Evolutionary conservation across 1,140 invertebrate species (phyloP), one percentile per base, ranked within the genome.

Genomic region (Chlorops oryzae): DNA sequence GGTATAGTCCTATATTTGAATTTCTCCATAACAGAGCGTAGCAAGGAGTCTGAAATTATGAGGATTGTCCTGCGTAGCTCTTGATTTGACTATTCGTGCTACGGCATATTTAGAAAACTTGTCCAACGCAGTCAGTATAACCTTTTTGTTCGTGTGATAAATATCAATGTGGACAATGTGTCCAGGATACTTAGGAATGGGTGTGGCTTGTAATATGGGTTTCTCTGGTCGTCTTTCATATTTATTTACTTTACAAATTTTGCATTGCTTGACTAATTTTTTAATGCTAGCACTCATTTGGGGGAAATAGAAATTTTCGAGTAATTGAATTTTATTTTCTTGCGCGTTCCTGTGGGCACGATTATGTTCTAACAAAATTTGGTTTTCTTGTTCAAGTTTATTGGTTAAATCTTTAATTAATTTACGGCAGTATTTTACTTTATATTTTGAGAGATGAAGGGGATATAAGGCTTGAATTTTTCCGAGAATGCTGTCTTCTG

Each of bases 161-260:
- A 54, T 54, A 28, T 54, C 52, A 2, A 54, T 50, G 22, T 55
- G 49, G 12, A 52, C 22, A 25, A 40, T 51, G 9, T 55, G 43
- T 15, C 49, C 49, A 7, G 49, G 37, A 22, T 35, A 51, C 17
- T 37, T 41, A 2, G 50, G 46, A 32, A 49, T 49, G 5, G 52
- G 52, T 3, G 47, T 54, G 20, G 27, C 23, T 25, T 49, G 21
- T 17, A 54, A 15, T 13, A 15, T 12, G n/a, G 32, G 47, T 12
- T 49, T 45, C 12, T 7, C 32, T 3, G 52, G 47, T 21, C 49
- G 51, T 22, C 51, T 24, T 2, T 54, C 52, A 40, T 54, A 53
- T 45, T 53, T 53, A 35, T 43, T 49, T 44, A 24, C 25, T 27
- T 48, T 48, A 28, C 51, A 53, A 15, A 44, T 20, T 38, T 34